These are phyloP conservation scores for Acronicta aceris DNA, from an alignment of 2,888 invertebrate genomes.

Conservation along the genomic window DNA sequence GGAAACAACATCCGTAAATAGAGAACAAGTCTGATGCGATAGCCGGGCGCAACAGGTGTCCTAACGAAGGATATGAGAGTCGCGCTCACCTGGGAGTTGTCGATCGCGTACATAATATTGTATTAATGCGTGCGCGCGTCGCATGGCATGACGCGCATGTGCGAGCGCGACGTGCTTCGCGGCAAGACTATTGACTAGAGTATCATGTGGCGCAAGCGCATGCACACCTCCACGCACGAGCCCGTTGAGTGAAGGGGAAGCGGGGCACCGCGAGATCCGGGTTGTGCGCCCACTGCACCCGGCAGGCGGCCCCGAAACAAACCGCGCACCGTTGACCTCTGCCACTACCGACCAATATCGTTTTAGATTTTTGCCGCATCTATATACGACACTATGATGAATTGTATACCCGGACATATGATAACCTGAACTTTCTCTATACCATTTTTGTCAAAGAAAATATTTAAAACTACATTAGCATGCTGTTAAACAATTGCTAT, in stretches of 20 bases:
- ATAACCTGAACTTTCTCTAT: conserved; percentile 47
- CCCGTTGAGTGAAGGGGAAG: conserved; percentile 87
- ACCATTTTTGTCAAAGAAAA: conserved; percentile 21
- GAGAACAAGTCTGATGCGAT: conserved; percentile 41
- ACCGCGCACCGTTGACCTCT: conserved; percentile 76
- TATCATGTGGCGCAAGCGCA: conserved; percentile 66
- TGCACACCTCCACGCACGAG: conserved; percentile 79
- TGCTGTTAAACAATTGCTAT: too few species aligned
- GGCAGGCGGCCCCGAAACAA: conserved; percentile 81
- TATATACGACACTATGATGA: conserved; percentile 45
- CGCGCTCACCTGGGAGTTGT: conserved; percentile 87
- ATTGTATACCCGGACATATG: conserved; percentile 51
- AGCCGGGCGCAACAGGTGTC: conserved; percentile 56
- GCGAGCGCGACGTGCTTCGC: conserved; percentile 80
- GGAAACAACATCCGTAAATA: conserved; percentile 61
- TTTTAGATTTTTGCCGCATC: conserved; percentile 66
- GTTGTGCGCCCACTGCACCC: conserved; percentile 86
- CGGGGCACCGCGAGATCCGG: conserved; percentile 87
- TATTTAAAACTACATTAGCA: too few species aligned
- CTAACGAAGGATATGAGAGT: conserved; percentile 60
- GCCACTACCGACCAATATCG: conserved; percentile 67
- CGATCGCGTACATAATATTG: conserved; percentile 87
- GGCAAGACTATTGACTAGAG: conserved; percentile 76
- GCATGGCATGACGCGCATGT: conserved; percentile 76
- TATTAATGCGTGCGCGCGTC: conserved; percentile 74